A percentile compares a stretch with the other conserved stretches of the same genome.
These are phyloP conservation scores for Mandrillus leucophaeus DNA, from an alignment of 2,113 vertebrate genomes.

Conservation along the genomic window DNA sequence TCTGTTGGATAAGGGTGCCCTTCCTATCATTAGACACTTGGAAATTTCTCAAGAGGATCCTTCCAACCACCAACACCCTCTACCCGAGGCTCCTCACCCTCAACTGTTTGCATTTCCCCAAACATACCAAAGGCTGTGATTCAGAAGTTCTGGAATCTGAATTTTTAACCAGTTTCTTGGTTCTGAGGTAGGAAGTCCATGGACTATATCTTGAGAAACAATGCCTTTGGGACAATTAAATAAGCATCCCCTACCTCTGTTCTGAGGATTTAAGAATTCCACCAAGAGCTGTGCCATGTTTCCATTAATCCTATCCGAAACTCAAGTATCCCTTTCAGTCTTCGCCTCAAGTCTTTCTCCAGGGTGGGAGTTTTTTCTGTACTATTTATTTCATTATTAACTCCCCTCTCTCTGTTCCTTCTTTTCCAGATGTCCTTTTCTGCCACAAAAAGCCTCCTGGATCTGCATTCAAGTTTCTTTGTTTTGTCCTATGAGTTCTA, in stretches of 20 bases:
- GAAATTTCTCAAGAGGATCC: neutral
- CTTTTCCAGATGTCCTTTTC: neutral
- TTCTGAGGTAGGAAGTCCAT: neutral
- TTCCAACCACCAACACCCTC: rapidly evolving
- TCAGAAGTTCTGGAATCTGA: neutral
- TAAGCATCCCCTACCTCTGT: neutral
- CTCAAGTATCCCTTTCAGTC: neutral
- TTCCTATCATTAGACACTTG: rapidly evolving
- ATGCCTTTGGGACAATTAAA: neutral
- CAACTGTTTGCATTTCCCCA: neutral
- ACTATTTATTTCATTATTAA: neutral
- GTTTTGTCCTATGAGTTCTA: neutral
- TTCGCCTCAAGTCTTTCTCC: neutral
- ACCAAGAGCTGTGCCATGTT: neutral
- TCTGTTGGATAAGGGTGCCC: neutral
- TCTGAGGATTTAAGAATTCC: neutral
- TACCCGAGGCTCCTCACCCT: neutral
- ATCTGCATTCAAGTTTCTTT: neutral
- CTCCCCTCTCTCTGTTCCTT: neutral
- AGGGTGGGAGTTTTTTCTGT: neutral
- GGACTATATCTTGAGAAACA: neutral
- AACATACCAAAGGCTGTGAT: neutral
- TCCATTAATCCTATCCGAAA: neutral
- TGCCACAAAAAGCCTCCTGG: neutral
- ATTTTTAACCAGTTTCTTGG: neutral